A percentile compares a stretch with the other conserved stretches of the same genome.
Evolutionary conservation across 2,888 invertebrate species (phyloP).

Genomic region (Stramonita haemastoma): DNA sequence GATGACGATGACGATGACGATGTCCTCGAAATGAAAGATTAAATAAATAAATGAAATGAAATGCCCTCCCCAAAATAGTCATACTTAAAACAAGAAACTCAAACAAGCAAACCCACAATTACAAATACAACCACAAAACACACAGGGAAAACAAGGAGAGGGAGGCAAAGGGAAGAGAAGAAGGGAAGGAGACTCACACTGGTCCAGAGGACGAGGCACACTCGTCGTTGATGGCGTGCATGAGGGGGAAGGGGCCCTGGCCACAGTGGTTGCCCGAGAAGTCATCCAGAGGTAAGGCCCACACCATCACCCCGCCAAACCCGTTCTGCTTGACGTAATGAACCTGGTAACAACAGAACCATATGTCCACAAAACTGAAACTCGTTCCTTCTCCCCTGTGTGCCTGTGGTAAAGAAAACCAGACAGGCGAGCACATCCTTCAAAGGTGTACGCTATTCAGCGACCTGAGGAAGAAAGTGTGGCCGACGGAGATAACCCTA

Average conservation of each 20-base stretch:
- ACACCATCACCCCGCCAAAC: slow-evolving; percentile 52
- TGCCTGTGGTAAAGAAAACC: too few relatives aligned
- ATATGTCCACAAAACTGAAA: too few relatives aligned
- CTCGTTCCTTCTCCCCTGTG: too few relatives aligned
- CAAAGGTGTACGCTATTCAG: too few relatives aligned
- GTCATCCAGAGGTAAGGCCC: slow-evolving; percentile 46
- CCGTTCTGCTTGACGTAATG: slow-evolving; percentile 52
- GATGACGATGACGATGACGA: too few relatives aligned
- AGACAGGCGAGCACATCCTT: too few relatives aligned
- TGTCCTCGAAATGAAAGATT: too few relatives aligned
- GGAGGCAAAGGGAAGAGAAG: not conserved
- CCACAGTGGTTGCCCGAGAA: slow-evolving; percentile 60
- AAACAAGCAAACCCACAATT: slow-evolving; percentile 10
- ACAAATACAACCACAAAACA: slow-evolving; percentile 27
- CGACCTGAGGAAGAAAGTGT: too few relatives aligned
- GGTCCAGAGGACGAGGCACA: slow-evolving; percentile 27
- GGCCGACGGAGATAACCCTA: too few relatives aligned
- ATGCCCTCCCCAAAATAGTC: too few relatives aligned
- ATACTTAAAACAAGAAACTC: not conserved
- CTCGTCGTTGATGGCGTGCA: slow-evolving; percentile 58
- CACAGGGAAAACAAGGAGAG: not conserved
- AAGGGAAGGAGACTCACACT: not conserved
- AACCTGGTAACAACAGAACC: slow-evolving; percentile 42
- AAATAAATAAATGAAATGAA: too few relatives aligned
- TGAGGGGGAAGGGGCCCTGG: slow-evolving; percentile 65